Evolutionary conservation across 2,113 vertebrate species (phyloP), one percentile per base, ranked within the genome.

Genomic region (Megaleporinus macrocephalus): DNA sequence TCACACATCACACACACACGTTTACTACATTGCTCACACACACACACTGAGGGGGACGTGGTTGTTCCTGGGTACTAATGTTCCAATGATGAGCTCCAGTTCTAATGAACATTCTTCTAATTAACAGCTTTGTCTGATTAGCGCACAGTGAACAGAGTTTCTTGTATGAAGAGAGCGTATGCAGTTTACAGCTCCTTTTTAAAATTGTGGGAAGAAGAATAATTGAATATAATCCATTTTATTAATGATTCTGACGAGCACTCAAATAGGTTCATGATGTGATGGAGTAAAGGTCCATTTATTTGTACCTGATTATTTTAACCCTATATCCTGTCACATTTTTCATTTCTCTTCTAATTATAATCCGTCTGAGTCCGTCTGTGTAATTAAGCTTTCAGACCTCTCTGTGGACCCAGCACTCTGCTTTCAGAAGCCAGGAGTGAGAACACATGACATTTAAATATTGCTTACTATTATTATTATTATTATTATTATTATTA

Each of bases 221-320:
- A 85, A 89, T 91, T 92, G 89, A 87, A 91, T 87, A 84, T 84
- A 75, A 81, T 88, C 76, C 86, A 57, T 81, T 78, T 81, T 81
- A 91, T 92, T 93, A 92, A 93, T 92, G 92, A 94, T 91, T 77
- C 81, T 80, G 69, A 74, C 51, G 76, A 61, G 51, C 26, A 29
- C 68, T 84, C 82, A 89, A 83, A 88, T 91, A 61, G 15, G 15
- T 12, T 59, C 92, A 92, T 92, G 88, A 91, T 91, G 90, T 88
- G 87, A 86, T 90, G 89, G 89, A 89, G 89, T 90, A 18, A 51
- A 41, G 66, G 22, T 59, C n/a, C 3, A 90, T 92, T 92, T 94
- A 94, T 93, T 94, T 94, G 93, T 93, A 93, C 87, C 87, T 89
- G 89, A 92, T 92, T 90, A 88, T 93, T 90, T 90, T 84, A 88